Conservation (phyloP, 1,140 invertebrate species). For the Lineus longissimus region DNA sequence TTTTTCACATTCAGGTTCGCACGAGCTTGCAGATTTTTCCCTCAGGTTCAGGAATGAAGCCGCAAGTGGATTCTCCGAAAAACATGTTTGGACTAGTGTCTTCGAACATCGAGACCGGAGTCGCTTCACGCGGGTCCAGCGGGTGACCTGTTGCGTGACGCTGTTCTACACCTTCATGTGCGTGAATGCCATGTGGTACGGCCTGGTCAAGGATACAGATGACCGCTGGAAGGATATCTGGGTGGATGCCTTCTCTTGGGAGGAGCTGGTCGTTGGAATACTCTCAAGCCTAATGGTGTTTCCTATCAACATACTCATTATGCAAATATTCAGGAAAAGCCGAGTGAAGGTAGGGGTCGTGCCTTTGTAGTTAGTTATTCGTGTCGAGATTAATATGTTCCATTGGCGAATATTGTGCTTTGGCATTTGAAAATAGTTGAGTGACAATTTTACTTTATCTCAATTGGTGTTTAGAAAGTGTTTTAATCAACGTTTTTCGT, state of each 20-base stretch:
- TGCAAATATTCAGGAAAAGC: conserved; percentile 42
- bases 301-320: conserved; percentile 36
- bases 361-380: background rate
- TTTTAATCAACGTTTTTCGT: too few species aligned
- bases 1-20: conserved; percentile 9
- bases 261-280: conserved; percentile 41
- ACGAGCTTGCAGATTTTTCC: conserved; percentile 27
- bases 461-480: too few species aligned
- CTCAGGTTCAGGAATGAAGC: conserved; percentile 24
- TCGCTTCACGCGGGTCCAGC: conserved; percentile 44
- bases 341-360: conserved; percentile 34
- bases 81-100: conserved; percentile 44
- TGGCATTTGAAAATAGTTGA: too few species aligned
- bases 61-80: conserved; percentile 30
- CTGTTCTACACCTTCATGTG: conserved; percentile 43
- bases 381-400: too few species aligned
- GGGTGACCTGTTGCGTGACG: conserved; percentile 41
- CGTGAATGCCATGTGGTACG: conserved; percentile 48
- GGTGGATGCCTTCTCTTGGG: conserved; percentile 34
- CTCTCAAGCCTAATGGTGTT: conserved; percentile 37
- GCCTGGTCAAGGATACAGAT: conserved; percentile 27
- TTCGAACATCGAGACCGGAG: conserved; percentile 40
- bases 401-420: too few species aligned
- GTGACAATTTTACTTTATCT: too few species aligned
- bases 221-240: conserved; percentile 4